Percentiles rank a stretch among this genome's conserved stretches.
phyloP scores from a whole-genome alignment of 2,113 vertebrate genomes.

The Pelodiscus sinensis region DNA sequence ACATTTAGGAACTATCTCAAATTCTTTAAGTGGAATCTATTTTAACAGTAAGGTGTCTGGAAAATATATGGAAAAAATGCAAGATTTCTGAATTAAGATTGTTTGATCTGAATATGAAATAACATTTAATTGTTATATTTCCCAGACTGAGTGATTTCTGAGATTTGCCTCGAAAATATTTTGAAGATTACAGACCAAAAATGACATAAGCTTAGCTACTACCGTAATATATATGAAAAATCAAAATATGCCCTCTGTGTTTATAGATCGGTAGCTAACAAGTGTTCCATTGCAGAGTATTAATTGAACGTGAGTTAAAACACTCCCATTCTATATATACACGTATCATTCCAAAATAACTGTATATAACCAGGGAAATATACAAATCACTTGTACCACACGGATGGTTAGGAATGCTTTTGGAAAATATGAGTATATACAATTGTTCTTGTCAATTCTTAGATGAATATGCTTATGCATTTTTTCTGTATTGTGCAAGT shows the following conservation, averaged over 20 bases:
- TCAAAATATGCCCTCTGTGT: rapidly evolving
- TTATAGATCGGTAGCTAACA: not conserved
- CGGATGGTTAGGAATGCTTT: not conserved
- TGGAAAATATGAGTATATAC: not conserved
- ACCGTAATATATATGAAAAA: not conserved
- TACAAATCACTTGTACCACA: not conserved
- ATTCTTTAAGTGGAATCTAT: not conserved
- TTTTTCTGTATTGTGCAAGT: not conserved
- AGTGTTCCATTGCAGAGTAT: not conserved
- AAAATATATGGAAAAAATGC: not conserved
- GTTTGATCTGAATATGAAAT: not conserved
- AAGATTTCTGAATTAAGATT: not conserved
- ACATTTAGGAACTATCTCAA: slow-evolving; percentile 16
- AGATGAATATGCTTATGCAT: not conserved
- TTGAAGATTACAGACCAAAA: not conserved
- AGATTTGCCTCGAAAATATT: slow-evolving; percentile 19
- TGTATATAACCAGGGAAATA: not conserved
- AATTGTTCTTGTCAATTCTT: not conserved
- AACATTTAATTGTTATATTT: not conserved
- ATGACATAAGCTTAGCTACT: not conserved
- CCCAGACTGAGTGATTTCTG: not conserved
- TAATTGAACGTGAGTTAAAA: not conserved
- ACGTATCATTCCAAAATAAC: not conserved
- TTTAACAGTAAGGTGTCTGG: not conserved
- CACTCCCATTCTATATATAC: not conserved